Percentiles rank a stretch among this genome's conserved stretches.
These are phyloP conservation scores for Torymus auratus DNA, from an alignment of 2,888 invertebrate species.

Conservation along the genomic window DNA sequence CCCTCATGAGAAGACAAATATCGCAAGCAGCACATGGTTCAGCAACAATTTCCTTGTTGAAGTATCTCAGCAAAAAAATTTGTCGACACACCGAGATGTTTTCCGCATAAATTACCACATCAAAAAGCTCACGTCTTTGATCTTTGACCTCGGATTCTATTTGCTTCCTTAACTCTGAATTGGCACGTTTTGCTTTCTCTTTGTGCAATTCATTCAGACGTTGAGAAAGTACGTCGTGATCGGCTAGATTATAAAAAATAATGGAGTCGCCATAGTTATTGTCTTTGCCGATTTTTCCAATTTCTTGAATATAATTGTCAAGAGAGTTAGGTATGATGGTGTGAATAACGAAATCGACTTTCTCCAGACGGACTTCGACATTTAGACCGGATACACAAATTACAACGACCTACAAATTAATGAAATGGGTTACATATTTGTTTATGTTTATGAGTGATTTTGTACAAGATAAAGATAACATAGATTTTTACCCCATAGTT, in stretches of 20 bases:
- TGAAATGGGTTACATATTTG: not conserved
- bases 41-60: constrained; percentile 25
- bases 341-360: constrained; percentile 37
- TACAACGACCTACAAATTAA: constrained; percentile 26
- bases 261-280: not conserved
- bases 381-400: constrained; percentile 31
- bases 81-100: constrained; percentile 42
- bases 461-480: not conserved
- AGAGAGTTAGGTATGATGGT: constrained; percentile 7
- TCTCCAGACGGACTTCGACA: constrained; percentile 10
- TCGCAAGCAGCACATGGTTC: constrained; percentile 34
- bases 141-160: not conserved
- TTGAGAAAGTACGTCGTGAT: not conserved
- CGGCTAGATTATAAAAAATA: constrained; percentile 24
- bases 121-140: constrained; percentile 4
- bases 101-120: constrained; percentile 28
- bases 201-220: not conserved
- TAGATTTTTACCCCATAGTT: constrained; percentile 1
- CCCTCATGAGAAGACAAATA: constrained; percentile 23
- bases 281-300: not conserved
- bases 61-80: constrained; percentile 23
- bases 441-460: no score
- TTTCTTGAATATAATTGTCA: constrained; percentile 33
- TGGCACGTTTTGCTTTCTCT: constrained; percentile 11
- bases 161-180: not conserved